Percentiles rank a stretch among this genome's conserved stretches.
Conservation (phyloP, 1,140 invertebrate genomes). For the Drosophila pachea region DNA sequence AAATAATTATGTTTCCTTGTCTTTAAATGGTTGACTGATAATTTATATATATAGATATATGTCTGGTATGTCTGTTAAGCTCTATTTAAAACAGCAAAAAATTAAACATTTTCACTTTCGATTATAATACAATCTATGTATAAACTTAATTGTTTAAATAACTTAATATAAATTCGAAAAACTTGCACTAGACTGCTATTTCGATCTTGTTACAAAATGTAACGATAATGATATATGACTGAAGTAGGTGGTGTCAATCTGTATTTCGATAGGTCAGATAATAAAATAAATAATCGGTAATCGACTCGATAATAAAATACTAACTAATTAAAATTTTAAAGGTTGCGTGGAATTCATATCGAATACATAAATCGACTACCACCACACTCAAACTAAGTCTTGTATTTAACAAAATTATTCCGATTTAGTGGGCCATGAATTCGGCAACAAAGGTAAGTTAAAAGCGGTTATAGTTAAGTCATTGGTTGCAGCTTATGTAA, state of each 20-base stretch:
- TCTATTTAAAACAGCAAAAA: background rate
- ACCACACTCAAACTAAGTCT: slow-evolving; percentile 39
- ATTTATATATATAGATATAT: slow-evolving; percentile 20
- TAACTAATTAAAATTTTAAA: background rate
- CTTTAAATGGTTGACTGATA: slow-evolving; percentile 26
- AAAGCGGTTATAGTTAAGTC: slow-evolving; percentile 1
- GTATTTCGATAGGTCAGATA: background rate
- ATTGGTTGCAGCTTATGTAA: background rate
- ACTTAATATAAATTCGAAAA: too few relatives aligned
- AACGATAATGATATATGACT: too few relatives aligned
- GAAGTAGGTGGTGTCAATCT: too few relatives aligned
- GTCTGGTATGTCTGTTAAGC: background rate
- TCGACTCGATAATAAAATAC: slow-evolving; percentile 1
- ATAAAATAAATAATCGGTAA: slow-evolving; percentile 1
- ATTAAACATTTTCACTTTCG: too few relatives aligned
- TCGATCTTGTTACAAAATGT: too few relatives aligned
- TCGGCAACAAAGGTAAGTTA: slow-evolving; percentile 81
- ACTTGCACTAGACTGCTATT: too few relatives aligned
- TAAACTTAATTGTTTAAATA: too few relatives aligned
- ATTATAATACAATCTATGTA: too few relatives aligned
- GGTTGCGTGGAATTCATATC: slow-evolving; percentile 15
- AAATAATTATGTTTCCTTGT: slow-evolving; percentile 30
- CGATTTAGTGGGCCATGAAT: slow-evolving; percentile 79
- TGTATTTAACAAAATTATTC: slow-evolving; percentile 54
- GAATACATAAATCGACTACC: slow-evolving; percentile 15